These are phyloP conservation scores for Grallaria varia DNA, from an alignment of 2,113 vertebrate genomes.

Conservation along the genomic window DNA sequence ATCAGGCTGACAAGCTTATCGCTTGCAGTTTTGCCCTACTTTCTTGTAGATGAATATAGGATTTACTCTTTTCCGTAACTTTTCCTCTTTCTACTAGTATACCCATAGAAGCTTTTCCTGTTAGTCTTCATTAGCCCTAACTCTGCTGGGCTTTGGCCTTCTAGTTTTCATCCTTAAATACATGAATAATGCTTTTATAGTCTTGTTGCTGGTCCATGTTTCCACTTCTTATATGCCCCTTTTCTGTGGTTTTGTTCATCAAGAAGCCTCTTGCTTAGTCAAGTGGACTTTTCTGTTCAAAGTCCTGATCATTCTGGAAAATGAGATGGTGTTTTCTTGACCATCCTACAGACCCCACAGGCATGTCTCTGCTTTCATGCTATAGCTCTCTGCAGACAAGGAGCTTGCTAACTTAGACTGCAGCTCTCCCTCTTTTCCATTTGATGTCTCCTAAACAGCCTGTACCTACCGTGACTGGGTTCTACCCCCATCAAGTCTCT, in stretches of 20 bases:
- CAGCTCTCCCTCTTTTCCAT: background rate
- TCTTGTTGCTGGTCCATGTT: background rate
- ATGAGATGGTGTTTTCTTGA: background rate
- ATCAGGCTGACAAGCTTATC: background rate
- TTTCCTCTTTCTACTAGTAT: background rate
- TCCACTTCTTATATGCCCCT: background rate
- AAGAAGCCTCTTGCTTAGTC: background rate
- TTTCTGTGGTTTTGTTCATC: background rate
- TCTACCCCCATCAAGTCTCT: background rate
- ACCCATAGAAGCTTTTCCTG: background rate
- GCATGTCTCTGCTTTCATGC: background rate
- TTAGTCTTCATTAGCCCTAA: background rate
- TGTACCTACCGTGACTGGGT: background rate
- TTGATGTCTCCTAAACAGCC: background rate
- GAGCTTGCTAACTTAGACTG: background rate
- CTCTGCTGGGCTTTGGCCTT: background rate
- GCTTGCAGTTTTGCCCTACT: background rate
- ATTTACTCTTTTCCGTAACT: background rate
- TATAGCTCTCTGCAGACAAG: background rate
- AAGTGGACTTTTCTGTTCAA: background rate
- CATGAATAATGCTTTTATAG: background rate
- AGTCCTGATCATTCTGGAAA: background rate
- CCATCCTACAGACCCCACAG: background rate
- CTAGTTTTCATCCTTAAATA: background rate
- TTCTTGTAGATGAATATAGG: background rate